These are phyloP conservation scores for Semaprochilodus insignis DNA, from an alignment of 2,797 vertebrate species.

Conservation along the genomic window DNA sequence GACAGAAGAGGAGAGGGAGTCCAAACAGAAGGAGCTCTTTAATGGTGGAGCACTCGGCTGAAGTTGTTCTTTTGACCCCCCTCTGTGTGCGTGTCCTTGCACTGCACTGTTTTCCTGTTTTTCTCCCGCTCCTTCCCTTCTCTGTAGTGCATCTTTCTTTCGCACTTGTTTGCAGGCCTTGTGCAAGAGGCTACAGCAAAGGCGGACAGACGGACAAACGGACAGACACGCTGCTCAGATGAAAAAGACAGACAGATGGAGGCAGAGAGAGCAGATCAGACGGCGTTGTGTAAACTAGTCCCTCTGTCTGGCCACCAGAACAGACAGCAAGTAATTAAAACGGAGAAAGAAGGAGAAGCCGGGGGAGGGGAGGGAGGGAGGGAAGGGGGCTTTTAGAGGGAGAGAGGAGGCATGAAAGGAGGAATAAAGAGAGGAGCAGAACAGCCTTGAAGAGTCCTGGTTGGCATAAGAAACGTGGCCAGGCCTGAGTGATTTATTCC, in stretches of 20 bases:
- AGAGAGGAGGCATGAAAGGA: conserved; percentile 58
- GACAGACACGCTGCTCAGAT: conserved; percentile 30
- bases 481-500: conserved; percentile 43
- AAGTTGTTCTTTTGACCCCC: conserved; percentile 25
- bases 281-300: conserved; percentile 66
- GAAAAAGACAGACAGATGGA: conserved; percentile 37
- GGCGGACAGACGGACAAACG: conserved; percentile 19
- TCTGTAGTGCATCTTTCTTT: neutral
- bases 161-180: neutral
- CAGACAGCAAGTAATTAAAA: conserved; percentile 81
- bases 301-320: conserved; percentile 67
- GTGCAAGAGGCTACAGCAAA: neutral
- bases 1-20: conserved; percentile 48
- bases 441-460: conserved; percentile 69
- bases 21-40: conserved; percentile 48
- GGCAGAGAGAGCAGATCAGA: conserved; percentile 48
- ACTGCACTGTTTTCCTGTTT: neutral
- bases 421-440: conserved; percentile 68
- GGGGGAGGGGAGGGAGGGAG: neutral
- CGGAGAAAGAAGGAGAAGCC: conserved; percentile 65
- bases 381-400: neutral
- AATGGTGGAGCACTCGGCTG: conserved; percentile 5
- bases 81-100: neutral
- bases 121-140: neutral
- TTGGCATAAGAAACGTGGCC: conserved; percentile 47